These are phyloP conservation scores for Dyspetes luteomarginatus DNA, from an alignment of 2,888 invertebrate genomes.

Conservation along the genomic window DNA sequence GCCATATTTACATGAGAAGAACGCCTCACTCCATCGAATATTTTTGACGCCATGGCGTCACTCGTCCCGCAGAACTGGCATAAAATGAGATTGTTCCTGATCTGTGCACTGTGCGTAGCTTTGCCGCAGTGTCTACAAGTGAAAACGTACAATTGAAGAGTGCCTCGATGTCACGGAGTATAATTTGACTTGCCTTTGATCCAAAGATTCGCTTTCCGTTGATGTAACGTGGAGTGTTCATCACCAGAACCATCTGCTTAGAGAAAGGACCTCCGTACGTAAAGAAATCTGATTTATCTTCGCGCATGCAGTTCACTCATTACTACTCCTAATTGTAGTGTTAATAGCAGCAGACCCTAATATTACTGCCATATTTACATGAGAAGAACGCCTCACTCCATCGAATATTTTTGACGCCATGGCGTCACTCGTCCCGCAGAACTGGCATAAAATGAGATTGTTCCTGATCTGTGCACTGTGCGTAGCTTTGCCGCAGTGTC, in stretches of 20 bases:
- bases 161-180: neutral
- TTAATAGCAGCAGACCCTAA: no score
- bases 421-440: no score
- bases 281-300: conserved; percentile 12
- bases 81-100: conserved; percentile 36
- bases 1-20: no score
- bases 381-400: no score
- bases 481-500: neutral
- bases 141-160: neutral
- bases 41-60: no score
- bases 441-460: no score
- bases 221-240: neutral
- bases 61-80: no score
- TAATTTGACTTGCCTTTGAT: neutral
- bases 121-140: neutral
- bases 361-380: no score
- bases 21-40: no score
- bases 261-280: neutral
- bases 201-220: neutral
- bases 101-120: neutral
- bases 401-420: no score
- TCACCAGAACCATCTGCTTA: conserved; percentile 1
- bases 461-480: neutral
- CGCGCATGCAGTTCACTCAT: no score
- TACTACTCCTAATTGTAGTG: no score